A percentile compares a stretch with the other conserved stretches of the same genome.
These are phyloP conservation scores for Falco biarmicus DNA, from an alignment of 2,797 vertebrate genomes.

Conservation along the genomic window DNA sequence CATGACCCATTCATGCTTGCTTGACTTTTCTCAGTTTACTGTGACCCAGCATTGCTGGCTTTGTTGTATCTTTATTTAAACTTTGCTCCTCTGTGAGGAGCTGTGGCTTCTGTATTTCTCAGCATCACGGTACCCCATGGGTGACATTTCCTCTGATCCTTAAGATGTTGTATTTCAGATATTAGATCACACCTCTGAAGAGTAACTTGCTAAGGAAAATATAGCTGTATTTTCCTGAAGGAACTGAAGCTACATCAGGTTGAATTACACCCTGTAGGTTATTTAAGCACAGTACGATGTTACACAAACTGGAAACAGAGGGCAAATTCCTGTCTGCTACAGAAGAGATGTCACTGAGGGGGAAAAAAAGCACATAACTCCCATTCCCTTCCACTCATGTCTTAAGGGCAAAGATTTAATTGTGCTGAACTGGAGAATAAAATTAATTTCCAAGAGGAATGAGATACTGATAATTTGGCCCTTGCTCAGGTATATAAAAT, in stretches of 20 bases:
- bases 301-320: conserved; percentile 50
- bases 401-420: conserved; percentile 3
- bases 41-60: neutral
- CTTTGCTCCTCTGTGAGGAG: conserved; percentile 54
- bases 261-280: conserved; percentile 47
- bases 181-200: conserved; percentile 25
- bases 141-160: conserved; percentile 66
- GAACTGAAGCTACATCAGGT: neutral
- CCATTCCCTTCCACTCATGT: neutral
- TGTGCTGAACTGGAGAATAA: neutral
- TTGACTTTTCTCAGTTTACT: conserved; percentile 11
- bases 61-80: conserved; percentile 46
- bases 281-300: conserved; percentile 42
- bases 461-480: neutral
- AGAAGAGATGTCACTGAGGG: neutral
- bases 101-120: conserved; percentile 57
- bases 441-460: neutral
- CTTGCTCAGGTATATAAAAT: neutral
- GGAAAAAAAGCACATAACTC: neutral
- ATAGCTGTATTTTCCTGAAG: conserved; percentile 4
- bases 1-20: neutral
- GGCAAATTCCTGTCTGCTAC: conserved; percentile 3
- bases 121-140: conserved; percentile 38
- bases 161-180: conserved; percentile 39
- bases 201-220: conserved; percentile 25